Conservation (phyloP, 2,113 vertebrate species). For the Pygoscelis antarcticus region DNA sequence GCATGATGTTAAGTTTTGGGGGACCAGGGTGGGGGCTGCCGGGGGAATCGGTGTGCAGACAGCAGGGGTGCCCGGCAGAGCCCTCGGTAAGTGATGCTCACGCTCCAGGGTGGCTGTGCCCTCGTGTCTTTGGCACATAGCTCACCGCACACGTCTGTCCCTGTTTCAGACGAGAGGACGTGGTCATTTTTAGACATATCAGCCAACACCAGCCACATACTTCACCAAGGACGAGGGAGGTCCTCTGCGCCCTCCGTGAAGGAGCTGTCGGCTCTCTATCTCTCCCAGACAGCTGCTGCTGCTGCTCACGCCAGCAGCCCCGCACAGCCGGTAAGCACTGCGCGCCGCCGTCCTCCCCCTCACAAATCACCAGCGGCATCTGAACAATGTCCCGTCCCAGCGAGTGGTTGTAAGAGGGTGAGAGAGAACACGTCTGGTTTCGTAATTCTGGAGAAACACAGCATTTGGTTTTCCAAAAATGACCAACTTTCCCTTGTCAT, state of each 20-base stretch:
- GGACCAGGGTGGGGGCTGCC: fast-evolving
- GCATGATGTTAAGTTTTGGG: neutral
- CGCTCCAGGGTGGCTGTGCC: neutral
- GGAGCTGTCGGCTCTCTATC: conserved; percentile 80
- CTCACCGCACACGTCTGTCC: neutral
- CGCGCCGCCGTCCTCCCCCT: conserved; percentile 32
- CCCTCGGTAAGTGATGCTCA: fast-evolving
- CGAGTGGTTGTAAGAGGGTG: neutral
- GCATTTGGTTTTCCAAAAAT: neutral
- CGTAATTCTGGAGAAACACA: neutral
- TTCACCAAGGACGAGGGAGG: conserved; percentile 55
- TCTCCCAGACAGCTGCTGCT: conserved; percentile 76
- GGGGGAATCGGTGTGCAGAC: fast-evolving
- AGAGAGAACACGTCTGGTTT: neutral
- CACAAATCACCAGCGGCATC: neutral
- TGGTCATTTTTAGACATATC: conserved; percentile 49
- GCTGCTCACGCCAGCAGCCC: conserved; percentile 18
- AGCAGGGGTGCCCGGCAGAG: fast-evolving
- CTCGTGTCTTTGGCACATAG: fast-evolving
- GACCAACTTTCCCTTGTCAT: neutral
- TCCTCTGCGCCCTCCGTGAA: conserved; percentile 71
- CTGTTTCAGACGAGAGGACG: conserved; percentile 74
- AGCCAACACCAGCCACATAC: neutral
- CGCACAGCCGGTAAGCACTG: conserved; percentile 75
- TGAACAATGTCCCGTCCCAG: neutral